Conservation (phyloP, 1,140 invertebrate genomes). For the Aphis gossypii region DNA sequence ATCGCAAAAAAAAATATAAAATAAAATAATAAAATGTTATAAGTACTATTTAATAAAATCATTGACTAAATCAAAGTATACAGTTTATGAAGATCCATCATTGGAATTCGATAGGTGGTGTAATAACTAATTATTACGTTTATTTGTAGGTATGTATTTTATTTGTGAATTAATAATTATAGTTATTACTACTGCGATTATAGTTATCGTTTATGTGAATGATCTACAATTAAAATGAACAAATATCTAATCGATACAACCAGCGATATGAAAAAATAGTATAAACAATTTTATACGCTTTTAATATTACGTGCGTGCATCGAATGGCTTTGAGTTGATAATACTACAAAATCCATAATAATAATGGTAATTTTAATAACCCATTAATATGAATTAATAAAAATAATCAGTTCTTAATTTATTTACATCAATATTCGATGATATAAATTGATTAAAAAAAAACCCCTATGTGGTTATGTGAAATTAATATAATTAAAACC, state of each 20-base stretch:
- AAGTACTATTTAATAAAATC: too few relatives aligned
- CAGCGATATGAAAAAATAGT: not conserved
- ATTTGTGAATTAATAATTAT: not conserved
- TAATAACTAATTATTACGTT: not conserved
- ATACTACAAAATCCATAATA: not conserved
- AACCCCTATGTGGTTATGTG: not conserved
- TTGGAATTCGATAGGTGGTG: not conserved
- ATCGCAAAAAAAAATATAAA: too few relatives aligned
- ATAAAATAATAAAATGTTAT: too few relatives aligned
- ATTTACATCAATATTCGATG: not conserved
- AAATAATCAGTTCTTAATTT: not conserved
- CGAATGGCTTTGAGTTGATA: not conserved
- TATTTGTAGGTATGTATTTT: not conserved
- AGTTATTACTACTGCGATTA: not conserved
- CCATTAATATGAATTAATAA: not conserved
- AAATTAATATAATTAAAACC: not conserved
- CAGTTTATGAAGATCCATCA: not conserved
- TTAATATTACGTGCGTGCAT: not conserved
- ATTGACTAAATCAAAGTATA: not conserved
- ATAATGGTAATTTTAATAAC: not conserved
- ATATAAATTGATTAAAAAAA: not conserved
- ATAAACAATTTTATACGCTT: too few relatives aligned
- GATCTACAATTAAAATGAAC: not conserved
- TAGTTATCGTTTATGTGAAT: not conserved
- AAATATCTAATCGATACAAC: not conserved